A percentile compares a stretch with the other conserved stretches of the same genome.
Evolutionary conservation across 2,888 invertebrate species (phyloP).

Genomic region (Lacanobia oleracea): DNA sequence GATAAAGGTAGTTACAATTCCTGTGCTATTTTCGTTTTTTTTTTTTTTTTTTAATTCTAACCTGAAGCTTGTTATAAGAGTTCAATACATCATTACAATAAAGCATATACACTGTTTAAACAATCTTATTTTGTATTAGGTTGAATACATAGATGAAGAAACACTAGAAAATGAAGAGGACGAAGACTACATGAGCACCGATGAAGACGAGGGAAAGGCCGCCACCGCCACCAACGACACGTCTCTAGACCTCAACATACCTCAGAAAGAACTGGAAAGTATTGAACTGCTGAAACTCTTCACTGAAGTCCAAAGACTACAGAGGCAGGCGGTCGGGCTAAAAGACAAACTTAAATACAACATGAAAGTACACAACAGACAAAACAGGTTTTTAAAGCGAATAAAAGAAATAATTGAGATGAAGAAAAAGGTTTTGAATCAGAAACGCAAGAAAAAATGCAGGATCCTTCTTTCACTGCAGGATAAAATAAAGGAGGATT

Average conservation of each 20-base stretch:
- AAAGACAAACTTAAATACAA: slow-evolving; percentile 83
- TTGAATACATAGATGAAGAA: slow-evolving; percentile 88
- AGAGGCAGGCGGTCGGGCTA: slow-evolving; percentile 78
- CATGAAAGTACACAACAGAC: slow-evolving; percentile 82
- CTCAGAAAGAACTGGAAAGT: slow-evolving; percentile 67
- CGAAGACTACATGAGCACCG: slow-evolving; percentile 77
- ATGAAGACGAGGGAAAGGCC: slow-evolving; percentile 68
- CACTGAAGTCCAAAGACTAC: slow-evolving; percentile 85
- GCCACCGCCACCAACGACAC: slow-evolving; percentile 40
- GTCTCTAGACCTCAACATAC: slow-evolving; percentile 58
- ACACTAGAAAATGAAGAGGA: slow-evolving; percentile 80
- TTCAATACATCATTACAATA: neutral
- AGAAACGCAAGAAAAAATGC: slow-evolving; percentile 86
- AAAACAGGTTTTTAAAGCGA: slow-evolving; percentile 78
- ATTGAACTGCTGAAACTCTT: slow-evolving; percentile 83
- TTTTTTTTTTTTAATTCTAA: too few species aligned
- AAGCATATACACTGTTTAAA: neutral
- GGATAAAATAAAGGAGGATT: slow-evolving; percentile 86
- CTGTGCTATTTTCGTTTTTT: neutral
- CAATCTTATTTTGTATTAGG: slow-evolving; percentile 68
- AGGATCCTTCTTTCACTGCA: slow-evolving; percentile 83
- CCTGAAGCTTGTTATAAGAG: neutral
- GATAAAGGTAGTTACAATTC: slow-evolving; percentile 7
- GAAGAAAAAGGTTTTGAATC: slow-evolving; percentile 81
- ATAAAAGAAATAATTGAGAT: slow-evolving; percentile 82